Evolutionary conservation across 2,888 invertebrate species (phyloP).

Genomic region (Cotesia congregata): DNA sequence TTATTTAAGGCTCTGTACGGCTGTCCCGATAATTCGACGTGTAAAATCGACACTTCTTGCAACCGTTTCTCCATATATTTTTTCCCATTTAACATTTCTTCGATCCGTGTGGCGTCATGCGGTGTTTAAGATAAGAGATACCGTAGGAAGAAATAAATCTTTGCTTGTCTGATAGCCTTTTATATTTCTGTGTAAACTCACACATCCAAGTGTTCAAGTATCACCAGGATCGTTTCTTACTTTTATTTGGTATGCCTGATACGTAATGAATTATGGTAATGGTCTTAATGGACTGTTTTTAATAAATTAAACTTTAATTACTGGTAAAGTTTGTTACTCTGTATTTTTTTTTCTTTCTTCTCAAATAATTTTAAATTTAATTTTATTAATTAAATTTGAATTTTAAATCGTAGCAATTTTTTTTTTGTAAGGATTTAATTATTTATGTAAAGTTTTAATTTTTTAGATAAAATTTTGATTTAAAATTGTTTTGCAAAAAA

Average conservation of each 20-base stretch:
- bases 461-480: too few relatives aligned
- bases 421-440: too few relatives aligned
- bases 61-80: background rate
- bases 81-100: background rate
- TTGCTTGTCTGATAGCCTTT: slow-evolving; percentile 45
- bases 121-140: slow-evolving; percentile 45
- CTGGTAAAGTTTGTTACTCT: too few relatives aligned
- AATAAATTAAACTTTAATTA: too few relatives aligned
- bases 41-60: slow-evolving; percentile 16
- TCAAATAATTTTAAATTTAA: too few relatives aligned
- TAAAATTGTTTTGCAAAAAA: too few relatives aligned
- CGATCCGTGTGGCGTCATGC: slow-evolving; percentile 38
- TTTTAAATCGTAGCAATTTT: too few relatives aligned
- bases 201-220: background rate
- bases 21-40: slow-evolving; percentile 12
- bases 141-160: slow-evolving; percentile 50
- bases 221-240: background rate
- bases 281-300: too few relatives aligned
- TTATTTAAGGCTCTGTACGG: background rate
- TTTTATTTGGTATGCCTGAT: background rate
- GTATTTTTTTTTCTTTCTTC: too few relatives aligned
- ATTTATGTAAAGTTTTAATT: too few relatives aligned
- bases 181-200: background rate
- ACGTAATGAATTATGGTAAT: background rate
- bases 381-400: too few relatives aligned